Evolutionary conservation across 2,113 vertebrate species (phyloP).

Genomic region (Gadus macrocephalus): DNA sequence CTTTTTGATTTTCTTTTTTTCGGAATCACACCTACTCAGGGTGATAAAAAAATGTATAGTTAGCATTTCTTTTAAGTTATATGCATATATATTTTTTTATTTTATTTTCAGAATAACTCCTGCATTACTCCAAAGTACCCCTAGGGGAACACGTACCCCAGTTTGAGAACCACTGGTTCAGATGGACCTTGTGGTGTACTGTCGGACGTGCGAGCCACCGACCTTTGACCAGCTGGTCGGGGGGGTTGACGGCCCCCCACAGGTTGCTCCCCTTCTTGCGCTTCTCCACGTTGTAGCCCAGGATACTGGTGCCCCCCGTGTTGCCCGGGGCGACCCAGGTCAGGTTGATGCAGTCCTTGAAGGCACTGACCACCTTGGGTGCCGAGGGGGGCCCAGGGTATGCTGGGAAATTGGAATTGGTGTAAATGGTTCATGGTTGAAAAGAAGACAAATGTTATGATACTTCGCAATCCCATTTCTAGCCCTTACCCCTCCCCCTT

Average conservation of each 20-base stretch:
- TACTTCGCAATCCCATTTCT: too few relatives aligned
- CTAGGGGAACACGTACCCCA: too few relatives aligned
- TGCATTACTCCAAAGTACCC: too few relatives aligned
- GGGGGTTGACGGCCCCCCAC: constrained; percentile 75
- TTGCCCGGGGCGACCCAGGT: constrained; percentile 76
- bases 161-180: too few relatives aligned
- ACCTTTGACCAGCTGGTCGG: constrained; percentile 70
- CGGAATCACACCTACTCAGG: too few relatives aligned
- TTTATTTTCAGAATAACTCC: too few relatives aligned
- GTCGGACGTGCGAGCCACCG: neutral
- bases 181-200: neutral
- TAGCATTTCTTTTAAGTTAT: too few relatives aligned
- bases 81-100: too few relatives aligned
- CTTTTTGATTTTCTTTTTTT: too few relatives aligned
- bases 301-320: constrained; percentile 73
- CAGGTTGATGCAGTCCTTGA: constrained; percentile 74
- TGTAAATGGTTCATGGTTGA: neutral
- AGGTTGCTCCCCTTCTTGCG: constrained; percentile 82
- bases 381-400: constrained; percentile 76
- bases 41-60: too few relatives aligned
- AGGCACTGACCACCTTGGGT: constrained; percentile 76
- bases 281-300: constrained; percentile 85
- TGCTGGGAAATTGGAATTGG: constrained; percentile 57
- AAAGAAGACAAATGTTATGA: too few relatives aligned
- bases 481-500: too few relatives aligned